phyloP scores from a whole-genome alignment of 2,797 vertebrate genomes.

The Aldrovandia affinis region DNA sequence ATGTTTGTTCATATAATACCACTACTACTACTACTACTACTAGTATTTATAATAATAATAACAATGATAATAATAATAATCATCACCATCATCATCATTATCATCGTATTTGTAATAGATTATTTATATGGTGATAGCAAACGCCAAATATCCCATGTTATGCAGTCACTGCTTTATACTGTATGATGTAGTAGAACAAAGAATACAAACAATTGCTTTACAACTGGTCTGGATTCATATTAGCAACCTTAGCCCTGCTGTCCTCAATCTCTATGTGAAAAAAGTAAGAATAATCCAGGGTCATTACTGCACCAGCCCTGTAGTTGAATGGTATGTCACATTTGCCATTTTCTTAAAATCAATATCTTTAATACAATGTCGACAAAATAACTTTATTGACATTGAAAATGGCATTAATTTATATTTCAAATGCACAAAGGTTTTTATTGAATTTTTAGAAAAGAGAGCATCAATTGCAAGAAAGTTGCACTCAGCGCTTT shows the following conservation, averaged over 20 bases:
- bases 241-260: not conserved
- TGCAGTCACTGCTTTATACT: no score
- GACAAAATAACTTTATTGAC: not conserved
- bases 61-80: no score
- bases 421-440: not conserved
- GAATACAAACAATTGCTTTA: no score
- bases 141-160: no score
- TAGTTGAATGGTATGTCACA: not conserved
- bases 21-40: no score
- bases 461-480: not conserved
- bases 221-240: not conserved
- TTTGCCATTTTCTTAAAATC: not conserved
- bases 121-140: no score
- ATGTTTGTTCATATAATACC: no score
- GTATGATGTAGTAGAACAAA: no score
- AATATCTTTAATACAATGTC: slow-evolving; percentile 2
- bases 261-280: not conserved
- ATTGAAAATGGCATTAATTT: not conserved
- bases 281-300: not conserved
- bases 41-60: no score
- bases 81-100: no score
- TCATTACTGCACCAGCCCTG: not conserved
- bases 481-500: no score
- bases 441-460: not conserved
- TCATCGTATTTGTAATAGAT: no score